phyloP scores from a whole-genome alignment of 2,888 invertebrate species.

The Pristionchus fissidentatus region DNA sequence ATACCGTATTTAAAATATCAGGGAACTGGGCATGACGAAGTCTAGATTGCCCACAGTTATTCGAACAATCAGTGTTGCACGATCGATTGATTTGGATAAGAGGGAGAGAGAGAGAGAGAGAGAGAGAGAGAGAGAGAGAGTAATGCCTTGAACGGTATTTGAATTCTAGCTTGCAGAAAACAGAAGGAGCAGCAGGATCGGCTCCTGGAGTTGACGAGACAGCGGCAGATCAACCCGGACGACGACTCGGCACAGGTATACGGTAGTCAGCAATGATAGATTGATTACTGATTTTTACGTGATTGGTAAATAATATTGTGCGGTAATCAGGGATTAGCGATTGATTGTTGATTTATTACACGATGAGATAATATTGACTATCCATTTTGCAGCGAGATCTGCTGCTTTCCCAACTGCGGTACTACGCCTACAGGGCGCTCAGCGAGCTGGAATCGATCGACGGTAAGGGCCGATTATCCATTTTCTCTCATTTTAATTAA shows the following conservation, averaged over 20 bases:
- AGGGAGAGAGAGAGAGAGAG: no score
- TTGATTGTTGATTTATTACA: not conserved
- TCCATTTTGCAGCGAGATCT: constrained; percentile 59
- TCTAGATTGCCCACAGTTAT: no score
- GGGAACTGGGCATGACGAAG: no score
- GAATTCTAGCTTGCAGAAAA: constrained; percentile 48
- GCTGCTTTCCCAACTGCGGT: constrained; percentile 61
- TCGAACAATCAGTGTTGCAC: no score
- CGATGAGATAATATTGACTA: no score
- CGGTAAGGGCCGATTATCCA: constrained; percentile 49
- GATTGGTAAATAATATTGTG: not conserved
- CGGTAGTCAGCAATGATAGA: not conserved
- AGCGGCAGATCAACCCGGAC: constrained; percentile 51
- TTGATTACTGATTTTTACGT: not conserved
- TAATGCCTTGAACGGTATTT: not conserved
- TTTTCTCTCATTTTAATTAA: no score
- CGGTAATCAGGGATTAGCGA: not conserved
- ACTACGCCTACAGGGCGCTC: constrained; percentile 62
- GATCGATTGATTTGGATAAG: not conserved
- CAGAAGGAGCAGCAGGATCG: constrained; percentile 53
- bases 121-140: no score
- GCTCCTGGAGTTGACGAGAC: constrained; percentile 43
- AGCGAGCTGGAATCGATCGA: constrained; percentile 66
- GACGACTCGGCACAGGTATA: constrained; percentile 51
- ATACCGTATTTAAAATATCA: no score